Conservation (phyloP, 2,113 vertebrate genomes). For the Abramis brama region DNA sequence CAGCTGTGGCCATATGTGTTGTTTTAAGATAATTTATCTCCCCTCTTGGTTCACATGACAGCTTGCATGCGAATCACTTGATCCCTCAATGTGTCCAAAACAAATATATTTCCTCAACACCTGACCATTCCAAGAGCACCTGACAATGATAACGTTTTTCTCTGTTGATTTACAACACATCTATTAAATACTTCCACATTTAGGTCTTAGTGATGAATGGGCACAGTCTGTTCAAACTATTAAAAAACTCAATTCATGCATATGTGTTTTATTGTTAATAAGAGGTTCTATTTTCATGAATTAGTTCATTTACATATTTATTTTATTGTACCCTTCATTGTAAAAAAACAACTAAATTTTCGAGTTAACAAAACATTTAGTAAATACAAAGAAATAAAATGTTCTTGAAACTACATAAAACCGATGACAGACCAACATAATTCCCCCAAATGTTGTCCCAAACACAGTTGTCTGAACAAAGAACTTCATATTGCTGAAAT, state of each 20-base stretch:
- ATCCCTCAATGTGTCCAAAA: constrained; percentile 14
- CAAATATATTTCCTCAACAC: constrained; percentile 3
- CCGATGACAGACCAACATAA: too few relatives aligned
- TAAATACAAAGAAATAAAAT: too few relatives aligned
- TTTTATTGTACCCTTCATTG: not conserved
- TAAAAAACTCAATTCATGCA: not conserved
- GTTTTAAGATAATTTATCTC: constrained; percentile 8
- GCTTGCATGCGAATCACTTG: not conserved
- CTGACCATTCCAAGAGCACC: not conserved
- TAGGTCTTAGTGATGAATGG: not conserved
- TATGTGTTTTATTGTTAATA: not conserved
- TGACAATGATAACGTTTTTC: not conserved
- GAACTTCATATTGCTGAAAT: not conserved
- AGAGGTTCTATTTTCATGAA: not conserved
- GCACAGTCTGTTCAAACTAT: not conserved
- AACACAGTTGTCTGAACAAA: too few relatives aligned
- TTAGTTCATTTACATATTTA: not conserved
- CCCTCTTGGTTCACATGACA: not conserved
- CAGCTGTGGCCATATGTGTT: constrained; percentile 22
- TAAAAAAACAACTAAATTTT: too few relatives aligned
- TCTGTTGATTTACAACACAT: not conserved
- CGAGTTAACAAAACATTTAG: too few relatives aligned
- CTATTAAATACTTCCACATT: not conserved
- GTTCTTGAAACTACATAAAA: too few relatives aligned
- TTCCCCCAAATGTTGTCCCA: too few relatives aligned